These are phyloP conservation scores for Anthonomus grandis DNA, from an alignment of 1,140 invertebrate genomes.

Conservation along the genomic window DNA sequence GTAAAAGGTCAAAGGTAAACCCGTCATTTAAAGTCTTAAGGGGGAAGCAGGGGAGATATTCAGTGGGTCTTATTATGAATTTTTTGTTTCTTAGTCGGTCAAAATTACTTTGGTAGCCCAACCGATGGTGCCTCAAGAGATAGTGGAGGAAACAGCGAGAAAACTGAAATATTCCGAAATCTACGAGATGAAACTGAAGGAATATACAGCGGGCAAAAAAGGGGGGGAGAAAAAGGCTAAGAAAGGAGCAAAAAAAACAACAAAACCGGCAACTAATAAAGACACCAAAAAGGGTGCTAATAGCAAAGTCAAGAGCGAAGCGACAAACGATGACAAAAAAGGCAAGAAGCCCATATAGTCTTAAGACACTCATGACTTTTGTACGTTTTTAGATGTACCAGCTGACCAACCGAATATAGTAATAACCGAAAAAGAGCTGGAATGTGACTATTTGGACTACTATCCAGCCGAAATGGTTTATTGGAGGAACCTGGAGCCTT, in stretches of 20 bases:
- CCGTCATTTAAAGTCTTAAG: neutral
- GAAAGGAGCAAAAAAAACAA: constrained; percentile 18
- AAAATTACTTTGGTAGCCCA: constrained; percentile 32
- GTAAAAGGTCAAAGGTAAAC: neutral
- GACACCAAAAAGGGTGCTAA: neutral
- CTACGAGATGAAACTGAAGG: constrained; percentile 22
- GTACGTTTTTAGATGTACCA: too few species aligned
- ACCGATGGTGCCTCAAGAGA: constrained; percentile 28
- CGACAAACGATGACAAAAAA: neutral
- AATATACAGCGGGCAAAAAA: constrained; percentile 8
- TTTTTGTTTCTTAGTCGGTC: constrained; percentile 21
- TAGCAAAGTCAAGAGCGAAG: too few species aligned
- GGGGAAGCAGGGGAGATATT: neutral
- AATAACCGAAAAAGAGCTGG: constrained; percentile 21
- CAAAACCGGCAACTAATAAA: constrained; percentile 12
- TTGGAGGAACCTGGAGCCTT: constrained; percentile 36
- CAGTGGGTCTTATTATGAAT: neutral
- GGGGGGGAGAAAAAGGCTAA: constrained; percentile 13
- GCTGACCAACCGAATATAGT: constrained; percentile 18
- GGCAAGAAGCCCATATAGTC: neutral
- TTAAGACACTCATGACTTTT: neutral
- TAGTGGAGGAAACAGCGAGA: constrained; percentile 30
- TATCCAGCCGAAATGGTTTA: constrained; percentile 38
- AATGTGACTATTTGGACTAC: constrained; percentile 24
- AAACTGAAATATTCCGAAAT: constrained; percentile 29